Evolutionary conservation across 2,113 vertebrate genomes (phyloP).

Genomic region (Hypocryptadius cinnamomeus): DNA sequence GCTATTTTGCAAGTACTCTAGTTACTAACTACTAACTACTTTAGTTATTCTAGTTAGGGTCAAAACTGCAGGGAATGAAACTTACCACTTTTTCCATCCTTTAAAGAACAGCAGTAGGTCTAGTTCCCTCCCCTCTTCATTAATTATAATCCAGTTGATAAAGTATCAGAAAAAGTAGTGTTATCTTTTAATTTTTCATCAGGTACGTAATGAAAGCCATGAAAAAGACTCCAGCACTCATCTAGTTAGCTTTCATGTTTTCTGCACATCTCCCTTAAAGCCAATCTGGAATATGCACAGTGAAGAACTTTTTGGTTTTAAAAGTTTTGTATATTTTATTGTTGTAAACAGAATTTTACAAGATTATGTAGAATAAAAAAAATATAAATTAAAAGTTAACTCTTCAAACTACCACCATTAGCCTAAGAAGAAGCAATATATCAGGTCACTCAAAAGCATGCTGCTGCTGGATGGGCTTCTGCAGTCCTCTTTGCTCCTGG

Average conservation of each 20-base stretch:
- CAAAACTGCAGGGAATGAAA: neutral
- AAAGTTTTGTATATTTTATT: neutral
- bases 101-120: neutral
- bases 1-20: neutral
- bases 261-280: neutral
- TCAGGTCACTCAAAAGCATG: neutral
- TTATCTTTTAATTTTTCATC: neutral
- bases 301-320: neutral
- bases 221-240: neutral
- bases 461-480: neutral
- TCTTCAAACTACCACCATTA: neutral
- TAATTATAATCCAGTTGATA: neutral
- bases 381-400: rapidly evolving
- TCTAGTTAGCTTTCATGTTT: neutral
- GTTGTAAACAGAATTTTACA: neutral
- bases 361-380: neutral
- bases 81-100: neutral
- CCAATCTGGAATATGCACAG: neutral
- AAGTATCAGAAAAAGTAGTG: neutral
- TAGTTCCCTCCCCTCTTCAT: neutral
- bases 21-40: neutral
- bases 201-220: neutral
- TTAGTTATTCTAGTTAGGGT: neutral
- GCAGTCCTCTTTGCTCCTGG: neutral
- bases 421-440: neutral